These are phyloP conservation scores for Oenanthe melanoleuca DNA, from an alignment of 2,113 vertebrate genomes.

Conservation along the genomic window DNA sequence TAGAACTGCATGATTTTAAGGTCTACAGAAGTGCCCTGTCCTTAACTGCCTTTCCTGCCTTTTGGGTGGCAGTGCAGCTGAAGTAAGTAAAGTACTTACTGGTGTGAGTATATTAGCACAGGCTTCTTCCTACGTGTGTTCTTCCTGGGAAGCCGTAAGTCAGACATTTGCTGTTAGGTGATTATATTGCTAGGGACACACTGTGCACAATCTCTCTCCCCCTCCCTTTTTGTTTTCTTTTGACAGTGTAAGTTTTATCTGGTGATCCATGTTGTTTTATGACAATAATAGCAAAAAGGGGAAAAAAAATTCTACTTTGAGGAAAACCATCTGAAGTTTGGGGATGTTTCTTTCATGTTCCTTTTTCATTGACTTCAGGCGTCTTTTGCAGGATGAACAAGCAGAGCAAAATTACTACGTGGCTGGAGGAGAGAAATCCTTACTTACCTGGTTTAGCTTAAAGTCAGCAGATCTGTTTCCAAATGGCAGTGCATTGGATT, in stretches of 20 bases:
- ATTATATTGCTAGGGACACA: background rate
- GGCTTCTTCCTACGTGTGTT: background rate
- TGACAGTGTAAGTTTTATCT: background rate
- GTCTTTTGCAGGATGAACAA: background rate
- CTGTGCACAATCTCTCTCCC: background rate
- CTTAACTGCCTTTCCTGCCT: background rate
- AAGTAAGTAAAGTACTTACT: background rate
- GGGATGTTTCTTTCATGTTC: background rate
- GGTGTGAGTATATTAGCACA: rapidly evolving
- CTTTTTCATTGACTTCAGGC: background rate
- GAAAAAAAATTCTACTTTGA: background rate
- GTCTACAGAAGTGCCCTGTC: background rate
- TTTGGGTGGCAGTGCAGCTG: background rate
- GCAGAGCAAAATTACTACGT: background rate
- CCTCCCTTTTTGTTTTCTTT: background rate
- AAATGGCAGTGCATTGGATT: background rate
- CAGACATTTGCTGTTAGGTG: background rate
- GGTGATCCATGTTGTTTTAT: background rate
- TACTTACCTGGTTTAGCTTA: background rate
- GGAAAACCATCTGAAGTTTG: background rate
- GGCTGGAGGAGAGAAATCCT: background rate
- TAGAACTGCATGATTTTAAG: background rate
- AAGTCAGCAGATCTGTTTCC: background rate
- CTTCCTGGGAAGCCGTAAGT: background rate
- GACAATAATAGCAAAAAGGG: background rate